phyloP scores from a whole-genome alignment of 2,888 invertebrate genomes.

The Epirrita christyi region DNA sequence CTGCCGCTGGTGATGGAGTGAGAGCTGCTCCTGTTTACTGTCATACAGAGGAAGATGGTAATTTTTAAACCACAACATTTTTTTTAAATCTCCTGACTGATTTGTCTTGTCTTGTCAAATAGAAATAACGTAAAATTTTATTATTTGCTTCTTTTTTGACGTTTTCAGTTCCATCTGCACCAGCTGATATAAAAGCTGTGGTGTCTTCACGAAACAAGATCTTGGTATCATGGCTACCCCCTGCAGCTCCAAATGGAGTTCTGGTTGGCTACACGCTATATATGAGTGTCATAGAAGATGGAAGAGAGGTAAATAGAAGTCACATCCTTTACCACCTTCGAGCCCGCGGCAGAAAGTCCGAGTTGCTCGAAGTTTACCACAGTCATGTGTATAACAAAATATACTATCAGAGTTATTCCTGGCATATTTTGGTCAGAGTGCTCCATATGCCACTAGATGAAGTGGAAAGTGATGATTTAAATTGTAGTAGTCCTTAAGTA shows the following conservation, averaged over 20 bases:
- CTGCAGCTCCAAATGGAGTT: slow-evolving; percentile 92
- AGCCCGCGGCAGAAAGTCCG: too few species aligned
- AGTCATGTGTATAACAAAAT: too few species aligned
- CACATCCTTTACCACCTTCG: too few species aligned
- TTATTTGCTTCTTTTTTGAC: neutral
- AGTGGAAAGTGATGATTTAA: too few species aligned
- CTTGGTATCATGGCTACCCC: slow-evolving; percentile 95
- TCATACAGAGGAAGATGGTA: slow-evolving; percentile 95
- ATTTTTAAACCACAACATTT: neutral
- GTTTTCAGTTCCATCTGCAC: slow-evolving; percentile 92
- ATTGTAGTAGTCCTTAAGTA: too few species aligned
- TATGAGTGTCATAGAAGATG: slow-evolving; percentile 91
- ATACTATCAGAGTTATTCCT: too few species aligned
- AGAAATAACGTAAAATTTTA: too few species aligned
- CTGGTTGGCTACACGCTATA: slow-evolving; percentile 93
- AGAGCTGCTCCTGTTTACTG: slow-evolving; percentile 93
- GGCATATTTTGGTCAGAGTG: too few species aligned
- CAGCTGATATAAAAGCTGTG: slow-evolving; percentile 95
- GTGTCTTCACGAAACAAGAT: slow-evolving; percentile 94
- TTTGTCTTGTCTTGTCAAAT: too few species aligned
- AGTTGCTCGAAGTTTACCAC: too few species aligned
- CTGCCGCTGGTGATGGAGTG: slow-evolving; percentile 95
- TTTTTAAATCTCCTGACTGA: neutral
- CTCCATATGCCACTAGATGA: too few species aligned
- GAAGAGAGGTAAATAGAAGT: slow-evolving; percentile 79